These are phyloP conservation scores for Cyclura pinguis DNA, from an alignment of 2,797 vertebrate genomes.

Conservation along the genomic window DNA sequence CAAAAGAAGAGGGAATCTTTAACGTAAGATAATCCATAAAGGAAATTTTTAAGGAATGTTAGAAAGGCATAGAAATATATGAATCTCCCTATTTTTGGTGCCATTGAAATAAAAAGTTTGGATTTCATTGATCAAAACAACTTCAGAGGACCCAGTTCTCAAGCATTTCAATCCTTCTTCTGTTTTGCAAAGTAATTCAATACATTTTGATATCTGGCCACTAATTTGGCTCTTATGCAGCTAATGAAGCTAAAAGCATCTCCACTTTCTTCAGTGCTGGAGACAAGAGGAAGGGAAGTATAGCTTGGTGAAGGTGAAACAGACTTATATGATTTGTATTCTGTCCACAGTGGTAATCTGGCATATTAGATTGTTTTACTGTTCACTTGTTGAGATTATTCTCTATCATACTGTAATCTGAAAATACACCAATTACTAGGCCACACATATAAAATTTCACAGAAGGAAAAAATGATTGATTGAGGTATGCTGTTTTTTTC, in stretches of 20 bases:
- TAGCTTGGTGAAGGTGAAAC: neutral
- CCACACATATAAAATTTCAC: neutral
- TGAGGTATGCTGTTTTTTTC: neutral
- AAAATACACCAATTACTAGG: constrained; percentile 35
- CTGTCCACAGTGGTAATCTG: neutral
- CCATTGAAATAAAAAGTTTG: neutral
- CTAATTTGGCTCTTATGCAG: neutral
- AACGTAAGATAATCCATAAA: neutral
- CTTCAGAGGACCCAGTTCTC: neutral
- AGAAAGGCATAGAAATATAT: neutral
- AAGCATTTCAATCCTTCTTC: neutral
- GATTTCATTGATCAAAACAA: neutral
- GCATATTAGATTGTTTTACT: fast-evolving
- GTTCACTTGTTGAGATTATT: neutral
- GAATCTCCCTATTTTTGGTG: neutral
- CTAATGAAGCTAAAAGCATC: neutral
- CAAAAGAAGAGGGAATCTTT: neutral
- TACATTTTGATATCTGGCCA: neutral
- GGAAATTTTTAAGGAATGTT: neutral
- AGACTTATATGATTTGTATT: constrained; percentile 1
- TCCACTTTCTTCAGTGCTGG: fast-evolving
- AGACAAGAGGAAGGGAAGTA: neutral
- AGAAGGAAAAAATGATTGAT: neutral
- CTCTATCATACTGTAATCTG: constrained; percentile 24
- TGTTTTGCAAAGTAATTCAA: neutral